Percentiles rank a stretch among this genome's conserved stretches.
Evolutionary conservation across 2,113 vertebrate species (phyloP).

Genomic region (Taurulus bubalis): DNA sequence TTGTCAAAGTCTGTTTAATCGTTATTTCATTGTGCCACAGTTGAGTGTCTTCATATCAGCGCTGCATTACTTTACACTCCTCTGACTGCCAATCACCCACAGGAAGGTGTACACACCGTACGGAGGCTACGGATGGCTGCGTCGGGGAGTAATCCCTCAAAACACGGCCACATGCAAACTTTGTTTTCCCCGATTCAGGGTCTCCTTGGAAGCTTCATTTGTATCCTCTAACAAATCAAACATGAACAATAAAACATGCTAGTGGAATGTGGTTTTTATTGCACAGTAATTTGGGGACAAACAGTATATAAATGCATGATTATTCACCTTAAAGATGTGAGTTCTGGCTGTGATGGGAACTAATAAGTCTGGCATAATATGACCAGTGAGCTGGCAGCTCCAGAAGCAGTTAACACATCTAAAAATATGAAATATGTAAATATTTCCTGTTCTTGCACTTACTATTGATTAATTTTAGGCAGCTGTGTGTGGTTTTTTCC

Average conservation of each 20-base stretch:
- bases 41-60: constrained; percentile 57
- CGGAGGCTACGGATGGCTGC: not conserved
- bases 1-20: constrained; percentile 65
- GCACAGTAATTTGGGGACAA: not conserved
- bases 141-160: constrained; percentile 25
- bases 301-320: not conserved
- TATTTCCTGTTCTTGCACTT: not conserved
- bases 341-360: constrained; percentile 14
- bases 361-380: constrained; percentile 5
- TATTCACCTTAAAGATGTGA: not conserved
- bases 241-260: not conserved
- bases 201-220: constrained; percentile 30
- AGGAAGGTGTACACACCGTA: not conserved
- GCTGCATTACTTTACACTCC: constrained; percentile 37
- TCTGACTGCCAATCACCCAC: constrained; percentile 52
- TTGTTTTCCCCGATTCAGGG: not conserved
- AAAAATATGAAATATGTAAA: not conserved
- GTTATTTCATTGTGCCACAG: constrained; percentile 49
- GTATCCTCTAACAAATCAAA: constrained; percentile 9
- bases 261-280: not conserved
- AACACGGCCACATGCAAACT: constrained; percentile 12
- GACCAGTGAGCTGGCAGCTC: constrained; percentile 33
- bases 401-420: not conserved
- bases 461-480: not conserved
- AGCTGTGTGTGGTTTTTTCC: not conserved